Evolutionary conservation across 2,888 invertebrate species (phyloP).

Genomic region (Syrista parreyssii): DNA sequence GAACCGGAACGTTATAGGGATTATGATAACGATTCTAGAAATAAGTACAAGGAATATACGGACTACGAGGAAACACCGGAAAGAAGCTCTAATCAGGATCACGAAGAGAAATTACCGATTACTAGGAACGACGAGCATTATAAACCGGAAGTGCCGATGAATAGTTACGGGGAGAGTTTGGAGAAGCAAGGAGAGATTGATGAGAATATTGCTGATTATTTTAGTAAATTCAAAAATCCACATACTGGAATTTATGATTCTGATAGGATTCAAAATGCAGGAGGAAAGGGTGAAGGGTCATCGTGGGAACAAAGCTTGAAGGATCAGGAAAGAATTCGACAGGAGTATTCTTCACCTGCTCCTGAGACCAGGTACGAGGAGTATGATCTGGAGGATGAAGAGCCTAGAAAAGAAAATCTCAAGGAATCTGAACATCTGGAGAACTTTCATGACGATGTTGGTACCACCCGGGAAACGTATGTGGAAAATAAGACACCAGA

Average conservation of each 20-base stretch:
- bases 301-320: constrained; percentile 14
- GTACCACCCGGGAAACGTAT: neutral
- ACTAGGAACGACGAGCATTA: constrained; percentile 26
- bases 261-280: constrained; percentile 13
- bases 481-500: constrained; percentile 9
- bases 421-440: neutral
- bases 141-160: constrained; percentile 41
- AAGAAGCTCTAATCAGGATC: constrained; percentile 3
- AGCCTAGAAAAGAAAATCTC: neutral
- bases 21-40: neutral
- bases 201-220: constrained; percentile 53
- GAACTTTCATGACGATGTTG: constrained; percentile 9
- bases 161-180: constrained; percentile 59
- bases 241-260: constrained; percentile 38
- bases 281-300: constrained; percentile 15
- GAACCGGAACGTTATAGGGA: constrained; percentile 5
- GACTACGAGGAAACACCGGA: neutral
- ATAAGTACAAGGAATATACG: neutral
- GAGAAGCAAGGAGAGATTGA: constrained; percentile 49
- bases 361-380: constrained; percentile 54
- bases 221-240: constrained; percentile 47
- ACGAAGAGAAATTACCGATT: constrained; percentile 29
- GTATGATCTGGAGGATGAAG: constrained; percentile 42
- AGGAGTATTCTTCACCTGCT: constrained; percentile 32
- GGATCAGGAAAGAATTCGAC: constrained; percentile 15